Conservation (phyloP, 1,140 invertebrate genomes). For the Anoplophora glabripennis region DNA sequence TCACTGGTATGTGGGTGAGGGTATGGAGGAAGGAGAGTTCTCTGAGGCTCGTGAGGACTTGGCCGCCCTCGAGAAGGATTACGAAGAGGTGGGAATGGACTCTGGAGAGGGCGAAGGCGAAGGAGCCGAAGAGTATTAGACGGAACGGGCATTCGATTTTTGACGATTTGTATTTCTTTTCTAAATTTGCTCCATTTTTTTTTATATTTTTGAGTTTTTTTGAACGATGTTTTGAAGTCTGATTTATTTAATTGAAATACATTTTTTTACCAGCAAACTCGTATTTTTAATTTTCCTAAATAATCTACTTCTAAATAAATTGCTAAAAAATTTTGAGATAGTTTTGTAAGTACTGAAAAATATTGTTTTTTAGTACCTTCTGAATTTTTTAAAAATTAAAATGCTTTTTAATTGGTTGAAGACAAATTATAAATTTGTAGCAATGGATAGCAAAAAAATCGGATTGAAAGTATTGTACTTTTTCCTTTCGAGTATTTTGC, state of each 20-base stretch:
- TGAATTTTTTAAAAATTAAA: too few relatives aligned
- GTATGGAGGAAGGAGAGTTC: slow-evolving; percentile 80
- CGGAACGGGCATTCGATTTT: not conserved
- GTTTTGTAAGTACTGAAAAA: too few relatives aligned
- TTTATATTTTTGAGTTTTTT: slow-evolving; percentile 4
- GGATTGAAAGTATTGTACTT: too few relatives aligned
- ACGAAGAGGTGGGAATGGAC: slow-evolving; percentile 57
- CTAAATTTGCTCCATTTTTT: slow-evolving; percentile 8
- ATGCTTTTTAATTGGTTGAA: too few relatives aligned
- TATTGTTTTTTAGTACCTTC: too few relatives aligned
- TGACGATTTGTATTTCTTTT: slow-evolving; percentile 6
- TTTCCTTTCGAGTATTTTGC: too few relatives aligned
- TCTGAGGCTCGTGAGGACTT: slow-evolving; percentile 82
- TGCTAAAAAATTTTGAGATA: too few relatives aligned
- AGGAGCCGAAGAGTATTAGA: slow-evolving; percentile 44
- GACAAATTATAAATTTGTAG: too few relatives aligned
- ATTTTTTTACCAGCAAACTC: slow-evolving; percentile 14
- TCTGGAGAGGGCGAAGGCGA: slow-evolving; percentile 42
- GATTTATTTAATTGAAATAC: slow-evolving; percentile 7
- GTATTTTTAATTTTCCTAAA: slow-evolving; percentile 7
- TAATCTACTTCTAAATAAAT: not conserved
- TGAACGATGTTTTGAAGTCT: slow-evolving; percentile 1
- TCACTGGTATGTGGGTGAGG: slow-evolving; percentile 76
- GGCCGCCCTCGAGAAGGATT: slow-evolving; percentile 75
- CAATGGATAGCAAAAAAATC: too few relatives aligned